These are phyloP conservation scores for Chaetodon trifasciatus DNA, from an alignment of 2,797 vertebrate genomes.

Conservation along the genomic window DNA sequence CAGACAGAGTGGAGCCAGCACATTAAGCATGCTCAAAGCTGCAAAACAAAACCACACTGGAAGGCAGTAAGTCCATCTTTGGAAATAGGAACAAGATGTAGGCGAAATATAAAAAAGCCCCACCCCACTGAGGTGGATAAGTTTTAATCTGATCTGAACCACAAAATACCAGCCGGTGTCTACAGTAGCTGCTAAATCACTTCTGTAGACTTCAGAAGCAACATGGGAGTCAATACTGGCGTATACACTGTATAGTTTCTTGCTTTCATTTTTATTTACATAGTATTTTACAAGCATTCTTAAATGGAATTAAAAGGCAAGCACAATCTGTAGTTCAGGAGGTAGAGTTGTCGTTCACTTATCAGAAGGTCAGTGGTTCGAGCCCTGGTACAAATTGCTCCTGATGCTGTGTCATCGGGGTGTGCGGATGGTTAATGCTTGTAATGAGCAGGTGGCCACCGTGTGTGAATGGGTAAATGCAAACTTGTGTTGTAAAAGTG, in stretches of 20 bases:
- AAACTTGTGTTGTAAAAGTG: too few relatives aligned
- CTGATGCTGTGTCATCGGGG: too few relatives aligned
- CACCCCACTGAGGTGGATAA: conserved; percentile 1
- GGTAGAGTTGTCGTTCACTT: too few relatives aligned
- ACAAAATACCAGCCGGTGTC: conserved; percentile 33
- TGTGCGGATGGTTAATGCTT: too few relatives aligned
- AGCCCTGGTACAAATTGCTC: too few relatives aligned
- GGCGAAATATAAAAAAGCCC: conserved; percentile 50
- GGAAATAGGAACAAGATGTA: conserved; percentile 78
- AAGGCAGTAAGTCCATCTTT: conserved; percentile 74
- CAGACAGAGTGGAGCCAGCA: conserved; percentile 81
- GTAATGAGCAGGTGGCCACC: too few relatives aligned
- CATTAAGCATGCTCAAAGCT: conserved; percentile 73
- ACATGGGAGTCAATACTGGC: neutral
- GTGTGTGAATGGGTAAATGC: too few relatives aligned
- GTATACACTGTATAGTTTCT: too few relatives aligned
- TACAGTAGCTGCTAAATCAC: conserved; percentile 30
- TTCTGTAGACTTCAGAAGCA: neutral
- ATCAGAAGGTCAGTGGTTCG: too few relatives aligned
- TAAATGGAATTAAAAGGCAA: neutral
- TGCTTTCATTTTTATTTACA: too few relatives aligned
- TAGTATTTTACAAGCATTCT: too few relatives aligned
- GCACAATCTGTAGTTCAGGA: too few relatives aligned
- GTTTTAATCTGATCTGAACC: conserved; percentile 48
- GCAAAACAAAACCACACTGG: conserved; percentile 78